These are phyloP conservation scores for Crotalus tigris DNA, from an alignment of 2,113 vertebrate genomes.

Conservation along the genomic window DNA sequence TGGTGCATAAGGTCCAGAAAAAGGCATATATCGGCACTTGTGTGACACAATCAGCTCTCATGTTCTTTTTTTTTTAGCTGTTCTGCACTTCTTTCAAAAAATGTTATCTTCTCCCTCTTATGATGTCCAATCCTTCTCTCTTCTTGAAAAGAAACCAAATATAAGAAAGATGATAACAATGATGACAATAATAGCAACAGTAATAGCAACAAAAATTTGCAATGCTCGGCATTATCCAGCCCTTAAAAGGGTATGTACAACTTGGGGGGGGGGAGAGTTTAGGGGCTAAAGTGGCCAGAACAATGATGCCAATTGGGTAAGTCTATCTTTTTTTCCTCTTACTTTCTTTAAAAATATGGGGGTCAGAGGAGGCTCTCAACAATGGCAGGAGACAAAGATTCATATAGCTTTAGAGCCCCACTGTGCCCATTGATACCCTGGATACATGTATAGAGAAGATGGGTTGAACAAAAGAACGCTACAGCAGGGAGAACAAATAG, in stretches of 20 bases:
- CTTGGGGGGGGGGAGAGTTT: not conserved
- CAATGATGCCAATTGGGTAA: not conserved
- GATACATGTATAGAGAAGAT: not conserved
- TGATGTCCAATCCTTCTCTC: no score
- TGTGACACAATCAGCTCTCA: not conserved
- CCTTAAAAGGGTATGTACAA: not conserved
- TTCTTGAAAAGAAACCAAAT: no score
- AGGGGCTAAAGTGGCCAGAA: not conserved
- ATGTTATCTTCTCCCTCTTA: no score
- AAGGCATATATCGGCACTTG: not conserved
- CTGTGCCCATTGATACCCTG: not conserved
- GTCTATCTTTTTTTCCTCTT: not conserved
- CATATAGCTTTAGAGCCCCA: not conserved
- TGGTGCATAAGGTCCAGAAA: not conserved
- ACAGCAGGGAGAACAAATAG: conserved; percentile 27
- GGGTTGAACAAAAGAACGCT: conserved; percentile 18
- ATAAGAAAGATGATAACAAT: no score
- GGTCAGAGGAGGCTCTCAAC: not conserved
- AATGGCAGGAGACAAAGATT: not conserved
- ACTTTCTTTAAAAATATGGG: not conserved
- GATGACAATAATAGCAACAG: no score
- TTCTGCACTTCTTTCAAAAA: not conserved
- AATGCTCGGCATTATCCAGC: not conserved
- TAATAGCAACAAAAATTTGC: not conserved
- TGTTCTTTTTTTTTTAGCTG: not conserved